These are phyloP conservation scores for Tipula lateralis DNA, from an alignment of 2,888 invertebrate species.

Conservation along the genomic window DNA sequence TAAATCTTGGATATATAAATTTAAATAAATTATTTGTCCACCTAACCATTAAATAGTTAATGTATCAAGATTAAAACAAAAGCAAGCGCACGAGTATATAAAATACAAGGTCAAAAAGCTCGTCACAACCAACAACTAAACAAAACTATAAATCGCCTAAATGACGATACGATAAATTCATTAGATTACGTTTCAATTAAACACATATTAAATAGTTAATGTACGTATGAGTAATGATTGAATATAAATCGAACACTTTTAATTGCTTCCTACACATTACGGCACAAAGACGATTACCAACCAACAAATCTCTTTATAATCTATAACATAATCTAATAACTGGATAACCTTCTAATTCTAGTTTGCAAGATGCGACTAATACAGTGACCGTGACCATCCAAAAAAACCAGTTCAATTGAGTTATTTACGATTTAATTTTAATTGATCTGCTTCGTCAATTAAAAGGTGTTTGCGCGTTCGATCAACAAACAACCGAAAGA, in stretches of 20 bases:
- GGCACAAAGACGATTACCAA: background rate
- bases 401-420: background rate
- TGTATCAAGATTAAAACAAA: background rate
- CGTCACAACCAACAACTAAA: background rate
- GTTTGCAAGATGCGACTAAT: background rate
- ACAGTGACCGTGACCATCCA: background rate
- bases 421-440: background rate
- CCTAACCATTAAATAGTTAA: background rate
- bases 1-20: too few relatives aligned
- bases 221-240: background rate
- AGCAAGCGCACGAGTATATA: background rate
- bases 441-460: background rate
- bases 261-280: background rate
- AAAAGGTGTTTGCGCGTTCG: background rate
- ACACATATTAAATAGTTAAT: too few relatives aligned
- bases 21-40: background rate
- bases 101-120: background rate
- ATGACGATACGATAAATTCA: background rate
- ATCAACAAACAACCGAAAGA: too few relatives aligned
- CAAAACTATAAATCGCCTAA: background rate
- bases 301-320: background rate
- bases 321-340: background rate
- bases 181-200: background rate
- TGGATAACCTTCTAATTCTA: background rate
- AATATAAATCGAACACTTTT: too few relatives aligned